Conservation (phyloP, 2,797 vertebrate genomes). For the Acrossocheilus wenchowensis region DNA sequence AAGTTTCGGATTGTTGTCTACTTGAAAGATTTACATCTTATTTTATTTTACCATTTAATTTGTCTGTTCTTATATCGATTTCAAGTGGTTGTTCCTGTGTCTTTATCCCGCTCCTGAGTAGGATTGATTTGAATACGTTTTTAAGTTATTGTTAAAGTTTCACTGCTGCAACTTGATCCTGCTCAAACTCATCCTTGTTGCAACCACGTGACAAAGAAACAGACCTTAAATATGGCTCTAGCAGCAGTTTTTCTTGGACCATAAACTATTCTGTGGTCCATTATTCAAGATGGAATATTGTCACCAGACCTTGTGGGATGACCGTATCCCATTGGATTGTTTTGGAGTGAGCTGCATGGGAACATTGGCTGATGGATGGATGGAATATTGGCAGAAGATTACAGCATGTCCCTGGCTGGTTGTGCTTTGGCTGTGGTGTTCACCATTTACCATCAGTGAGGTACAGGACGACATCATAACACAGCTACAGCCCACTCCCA, state of each 20-base stretch:
- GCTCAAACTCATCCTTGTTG: not conserved
- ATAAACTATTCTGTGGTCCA: not conserved
- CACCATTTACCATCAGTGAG: too few species aligned
- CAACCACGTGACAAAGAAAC: not conserved
- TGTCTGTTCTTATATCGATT: not conserved
- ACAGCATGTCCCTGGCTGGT: too few species aligned
- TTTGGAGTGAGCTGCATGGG: not conserved
- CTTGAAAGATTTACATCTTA: not conserved
- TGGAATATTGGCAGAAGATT: too few species aligned
- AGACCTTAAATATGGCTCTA: not conserved
- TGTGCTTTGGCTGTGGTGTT: too few species aligned
- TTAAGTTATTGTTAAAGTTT: slow-evolving; percentile 4
- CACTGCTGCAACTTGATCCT: not conserved
- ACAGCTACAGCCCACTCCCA: too few species aligned
- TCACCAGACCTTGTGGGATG: not conserved
- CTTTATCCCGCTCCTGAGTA: not conserved
- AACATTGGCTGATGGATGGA: too few species aligned
- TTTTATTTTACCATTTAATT: not conserved
- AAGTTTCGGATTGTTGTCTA: not conserved
- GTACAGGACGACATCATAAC: too few species aligned
- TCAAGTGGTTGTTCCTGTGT: not conserved
- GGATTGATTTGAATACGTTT: not conserved
- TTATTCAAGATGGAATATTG: not conserved
- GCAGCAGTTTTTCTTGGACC: not conserved
- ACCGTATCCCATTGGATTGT: not conserved